Percentiles rank a stretch among this genome's conserved stretches.
Evolutionary conservation across 2,113 vertebrate species (phyloP).

Genomic region (Phalacrocorax pelagicus): DNA sequence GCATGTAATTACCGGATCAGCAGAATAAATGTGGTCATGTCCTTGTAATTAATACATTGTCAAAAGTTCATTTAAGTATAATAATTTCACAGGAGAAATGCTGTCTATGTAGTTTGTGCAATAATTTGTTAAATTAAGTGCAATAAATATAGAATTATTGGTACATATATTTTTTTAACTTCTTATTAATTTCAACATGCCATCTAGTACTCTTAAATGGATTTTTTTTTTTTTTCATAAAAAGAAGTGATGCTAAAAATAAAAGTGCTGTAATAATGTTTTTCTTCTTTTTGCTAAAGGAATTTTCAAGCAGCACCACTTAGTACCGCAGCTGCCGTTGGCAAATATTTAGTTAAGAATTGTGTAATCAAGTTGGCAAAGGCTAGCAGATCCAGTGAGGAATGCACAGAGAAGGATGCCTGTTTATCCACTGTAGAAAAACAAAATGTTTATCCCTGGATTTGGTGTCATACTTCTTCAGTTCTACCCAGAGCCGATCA

Average conservation of each 20-base stretch:
- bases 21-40: slow-evolving; percentile 85
- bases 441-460: slow-evolving; percentile 29
- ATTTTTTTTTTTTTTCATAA: not conserved
- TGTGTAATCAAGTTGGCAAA: slow-evolving; percentile 36
- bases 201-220: slow-evolving; percentile 51
- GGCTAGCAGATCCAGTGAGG: not conserved
- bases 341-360: slow-evolving; percentile 69
- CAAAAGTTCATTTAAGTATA: slow-evolving; percentile 86
- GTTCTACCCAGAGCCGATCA: not conserved
- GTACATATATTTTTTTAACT: slow-evolving; percentile 62
- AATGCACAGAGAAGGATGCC: slow-evolving; percentile 2
- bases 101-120: slow-evolving; percentile 74
- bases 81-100: slow-evolving; percentile 80
- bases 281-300: slow-evolving; percentile 15
- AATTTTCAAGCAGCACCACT: slow-evolving; percentile 38
- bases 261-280: not conserved
- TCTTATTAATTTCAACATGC: slow-evolving; percentile 19
- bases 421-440: slow-evolving; percentile 30
- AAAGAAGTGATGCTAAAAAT: slow-evolving; percentile 31
- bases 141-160: slow-evolving; percentile 78
- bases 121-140: slow-evolving; percentile 82
- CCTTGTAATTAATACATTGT: slow-evolving; percentile 86
- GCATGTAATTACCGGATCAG: slow-evolving; percentile 81
- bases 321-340: slow-evolving; percentile 1
- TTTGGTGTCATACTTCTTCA: not conserved